Percentiles rank a stretch among this genome's conserved stretches.
Conservation (phyloP, 1,140 invertebrate genomes). For the Drosophila nikananu region DNA sequence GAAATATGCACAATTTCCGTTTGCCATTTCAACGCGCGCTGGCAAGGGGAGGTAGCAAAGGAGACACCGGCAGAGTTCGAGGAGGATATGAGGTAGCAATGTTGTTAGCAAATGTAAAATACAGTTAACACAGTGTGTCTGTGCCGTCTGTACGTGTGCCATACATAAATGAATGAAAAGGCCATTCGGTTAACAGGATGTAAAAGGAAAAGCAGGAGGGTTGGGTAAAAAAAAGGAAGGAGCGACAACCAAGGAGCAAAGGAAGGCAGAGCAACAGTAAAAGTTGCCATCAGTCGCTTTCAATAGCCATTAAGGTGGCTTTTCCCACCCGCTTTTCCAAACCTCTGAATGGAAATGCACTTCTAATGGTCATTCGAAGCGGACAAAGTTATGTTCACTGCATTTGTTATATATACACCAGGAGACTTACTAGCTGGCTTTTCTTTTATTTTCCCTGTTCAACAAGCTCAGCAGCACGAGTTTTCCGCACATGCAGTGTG, state of each 20-base stretch:
- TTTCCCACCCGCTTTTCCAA: not conserved
- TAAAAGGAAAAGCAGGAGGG: slow-evolving; percentile 17
- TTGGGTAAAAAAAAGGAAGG: too few species aligned
- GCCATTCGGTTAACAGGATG: slow-evolving; percentile 62
- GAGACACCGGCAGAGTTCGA: slow-evolving; percentile 2
- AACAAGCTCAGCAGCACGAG: slow-evolving; percentile 19
- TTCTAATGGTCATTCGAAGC: slow-evolving; percentile 71
- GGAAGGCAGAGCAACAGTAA: slow-evolving; percentile 36
- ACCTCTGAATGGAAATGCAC: slow-evolving; percentile 56
- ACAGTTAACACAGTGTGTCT: slow-evolving; percentile 56
- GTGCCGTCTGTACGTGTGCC: slow-evolving; percentile 18
- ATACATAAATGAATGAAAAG: slow-evolving; percentile 59
- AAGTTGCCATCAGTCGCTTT: slow-evolving; percentile 53
- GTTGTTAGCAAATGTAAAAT: slow-evolving; percentile 62
- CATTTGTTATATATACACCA: slow-evolving; percentile 42
- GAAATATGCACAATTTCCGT: slow-evolving; percentile 79
- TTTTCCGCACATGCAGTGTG: slow-evolving; percentile 20
- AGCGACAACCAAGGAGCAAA: not conserved
- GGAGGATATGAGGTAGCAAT: slow-evolving; percentile 46
- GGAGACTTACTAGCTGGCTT: slow-evolving; percentile 15
- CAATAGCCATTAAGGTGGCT: slow-evolving; percentile 64
- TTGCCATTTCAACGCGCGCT: slow-evolving; percentile 44
- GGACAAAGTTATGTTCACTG: slow-evolving; percentile 72
- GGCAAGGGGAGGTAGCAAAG: too few species aligned
- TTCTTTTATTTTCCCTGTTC: slow-evolving; percentile 32